Evolutionary conservation across 2,888 invertebrate genomes (phyloP).

Genomic region (Hirudinaria manillensis): DNA sequence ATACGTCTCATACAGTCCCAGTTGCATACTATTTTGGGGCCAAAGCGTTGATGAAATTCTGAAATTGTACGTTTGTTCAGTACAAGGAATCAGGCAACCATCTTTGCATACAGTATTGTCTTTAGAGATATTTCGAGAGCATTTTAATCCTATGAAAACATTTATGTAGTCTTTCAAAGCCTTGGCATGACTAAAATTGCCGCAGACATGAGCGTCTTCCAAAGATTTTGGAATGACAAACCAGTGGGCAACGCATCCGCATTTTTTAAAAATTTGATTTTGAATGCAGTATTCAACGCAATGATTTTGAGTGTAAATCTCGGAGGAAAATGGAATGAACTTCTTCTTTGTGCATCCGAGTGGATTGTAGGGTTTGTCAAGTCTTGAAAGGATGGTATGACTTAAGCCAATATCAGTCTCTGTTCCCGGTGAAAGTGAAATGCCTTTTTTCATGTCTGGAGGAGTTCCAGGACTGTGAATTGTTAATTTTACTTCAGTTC

Average conservation of each 20-base stretch:
- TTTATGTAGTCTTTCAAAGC: not conserved
- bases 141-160: not conserved
- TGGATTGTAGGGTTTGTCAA: not conserved
- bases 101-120: not conserved
- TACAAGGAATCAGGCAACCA: slow-evolving; percentile 1
- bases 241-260: not conserved
- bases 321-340: not conserved
- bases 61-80: not conserved
- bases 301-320: not conserved
- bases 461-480: slow-evolving; percentile 12
- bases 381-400: not conserved
- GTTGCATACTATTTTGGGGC: not conserved
- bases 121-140: not conserved
- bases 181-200: not conserved
- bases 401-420: not conserved
- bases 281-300: slow-evolving; percentile 3
- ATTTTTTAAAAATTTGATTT: not conserved
- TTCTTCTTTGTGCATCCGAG: not conserved
- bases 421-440: slow-evolving; percentile 24
- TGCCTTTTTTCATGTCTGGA: slow-evolving; percentile 7
- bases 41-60: not conserved
- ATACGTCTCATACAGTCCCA: not conserved
- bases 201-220: not conserved
- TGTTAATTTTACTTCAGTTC: slow-evolving; percentile 2
- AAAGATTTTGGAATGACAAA: not conserved